Evolutionary conservation across 2,888 invertebrate species (phyloP).

Genomic region (Heliconius ethilla): DNA sequence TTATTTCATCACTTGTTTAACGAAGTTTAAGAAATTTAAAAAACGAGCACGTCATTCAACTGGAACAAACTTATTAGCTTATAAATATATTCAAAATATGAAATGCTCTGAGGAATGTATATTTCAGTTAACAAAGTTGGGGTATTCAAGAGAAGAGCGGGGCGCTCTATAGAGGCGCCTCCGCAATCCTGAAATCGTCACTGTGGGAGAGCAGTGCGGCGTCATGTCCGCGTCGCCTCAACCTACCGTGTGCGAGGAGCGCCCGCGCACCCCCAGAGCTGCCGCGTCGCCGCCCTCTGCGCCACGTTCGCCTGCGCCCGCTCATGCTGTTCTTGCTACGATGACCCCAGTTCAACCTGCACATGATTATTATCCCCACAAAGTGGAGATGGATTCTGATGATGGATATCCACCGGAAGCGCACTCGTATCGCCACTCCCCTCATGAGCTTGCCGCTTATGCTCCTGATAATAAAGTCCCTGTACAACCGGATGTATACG

Average conservation of each 20-base stretch:
- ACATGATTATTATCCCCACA: conserved; percentile 84
- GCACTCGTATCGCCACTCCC: conserved; percentile 82
- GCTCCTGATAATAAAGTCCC: conserved; percentile 83
- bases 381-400: conserved; percentile 84
- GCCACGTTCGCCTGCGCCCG: conserved; percentile 84
- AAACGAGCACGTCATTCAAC: conserved; percentile 49
- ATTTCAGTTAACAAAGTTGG: conserved; percentile 69
- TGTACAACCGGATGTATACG: conserved; percentile 78
- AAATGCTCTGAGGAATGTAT: conserved; percentile 43
- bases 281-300: conserved; percentile 78
- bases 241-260: conserved; percentile 67
- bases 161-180: conserved; percentile 72
- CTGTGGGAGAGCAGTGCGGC: conserved; percentile 61
- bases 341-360: conserved; percentile 94
- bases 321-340: conserved; percentile 88
- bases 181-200: conserved; percentile 68
- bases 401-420: conserved; percentile 84
- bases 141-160: conserved; percentile 67
- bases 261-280: conserved; percentile 72
- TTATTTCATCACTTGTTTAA: not conserved
- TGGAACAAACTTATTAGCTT: conserved; percentile 3
- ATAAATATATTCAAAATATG: not conserved
- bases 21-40: not conserved
- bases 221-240: conserved; percentile 77
- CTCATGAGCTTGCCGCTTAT: conserved; percentile 77